phyloP scores from a whole-genome alignment of 1,140 invertebrate species.

The Leptonema lineaticorne region DNA sequence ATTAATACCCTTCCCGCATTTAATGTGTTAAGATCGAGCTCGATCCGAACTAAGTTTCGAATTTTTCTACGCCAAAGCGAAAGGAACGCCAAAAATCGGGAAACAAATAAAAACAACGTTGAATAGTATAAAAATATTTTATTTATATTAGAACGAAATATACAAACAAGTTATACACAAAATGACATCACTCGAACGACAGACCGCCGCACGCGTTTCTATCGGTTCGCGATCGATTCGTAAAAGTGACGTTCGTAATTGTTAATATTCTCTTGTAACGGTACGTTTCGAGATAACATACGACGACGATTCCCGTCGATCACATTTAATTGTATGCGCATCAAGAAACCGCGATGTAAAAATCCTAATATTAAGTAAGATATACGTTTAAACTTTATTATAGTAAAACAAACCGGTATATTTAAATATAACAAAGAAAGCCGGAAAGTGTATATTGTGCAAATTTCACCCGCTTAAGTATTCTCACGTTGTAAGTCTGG shows the following conservation, averaged over 20 bases:
- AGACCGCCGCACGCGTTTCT: not conserved
- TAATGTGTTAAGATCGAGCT: too few species aligned
- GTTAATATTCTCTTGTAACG: not conserved
- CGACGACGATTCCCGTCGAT: not conserved
- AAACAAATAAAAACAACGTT: slow-evolving; percentile 2
- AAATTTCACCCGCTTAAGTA: not conserved
- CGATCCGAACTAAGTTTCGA: too few species aligned
- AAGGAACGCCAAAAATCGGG: too few species aligned
- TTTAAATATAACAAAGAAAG: slow-evolving; percentile 8
- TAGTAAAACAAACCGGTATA: slow-evolving; percentile 1
- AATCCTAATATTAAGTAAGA: slow-evolving; percentile 2
- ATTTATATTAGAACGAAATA: slow-evolving; percentile 29
- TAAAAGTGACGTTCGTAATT: not conserved
- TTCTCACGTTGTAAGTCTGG: not conserved
- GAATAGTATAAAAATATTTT: slow-evolving; percentile 33
- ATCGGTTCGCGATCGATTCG: too few species aligned
- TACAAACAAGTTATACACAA: slow-evolving; percentile 29
- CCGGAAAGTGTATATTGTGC: slow-evolving; percentile 1
- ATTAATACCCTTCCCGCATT: too few species aligned
- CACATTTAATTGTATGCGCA: not conserved
- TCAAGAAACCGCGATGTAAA: slow-evolving; percentile 5
- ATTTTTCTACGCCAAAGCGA: too few species aligned
- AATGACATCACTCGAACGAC: not conserved
- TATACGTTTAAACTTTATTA: slow-evolving; percentile 4
- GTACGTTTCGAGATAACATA: not conserved